Evolutionary conservation across 2,797 vertebrate species (phyloP).

Genomic region (Dendrocincla fuliginosa): DNA sequence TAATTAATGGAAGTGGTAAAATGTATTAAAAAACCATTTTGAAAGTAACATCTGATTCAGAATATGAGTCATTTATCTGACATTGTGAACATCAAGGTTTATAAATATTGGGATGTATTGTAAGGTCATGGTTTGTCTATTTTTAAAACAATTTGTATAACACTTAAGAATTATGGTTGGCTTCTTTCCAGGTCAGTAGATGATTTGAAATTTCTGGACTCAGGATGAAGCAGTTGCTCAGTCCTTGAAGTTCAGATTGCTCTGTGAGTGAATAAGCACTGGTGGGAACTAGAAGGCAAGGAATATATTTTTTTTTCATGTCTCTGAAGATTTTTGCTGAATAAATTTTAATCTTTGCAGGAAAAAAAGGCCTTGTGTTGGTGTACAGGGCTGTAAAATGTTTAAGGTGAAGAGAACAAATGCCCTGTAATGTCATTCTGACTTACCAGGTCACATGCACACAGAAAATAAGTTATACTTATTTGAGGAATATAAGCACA

Average conservation of each 20-base stretch:
- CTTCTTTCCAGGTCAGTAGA: background rate
- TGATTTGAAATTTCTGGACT: background rate
- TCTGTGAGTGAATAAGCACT: background rate
- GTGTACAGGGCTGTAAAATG: background rate
- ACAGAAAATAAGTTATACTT: background rate
- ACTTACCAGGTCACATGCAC: fast-evolving
- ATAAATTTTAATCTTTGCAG: background rate
- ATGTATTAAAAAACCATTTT: background rate
- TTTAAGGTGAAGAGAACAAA: background rate
- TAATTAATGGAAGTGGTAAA: background rate
- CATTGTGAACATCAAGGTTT: background rate
- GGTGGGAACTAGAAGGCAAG: background rate
- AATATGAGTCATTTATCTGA: background rate
- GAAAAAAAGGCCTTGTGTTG: fast-evolving
- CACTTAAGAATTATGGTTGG: background rate
- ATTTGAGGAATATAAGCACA: background rate
- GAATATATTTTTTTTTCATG: background rate
- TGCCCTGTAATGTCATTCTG: background rate
- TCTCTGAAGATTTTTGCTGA: background rate
- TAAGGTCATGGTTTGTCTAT: background rate
- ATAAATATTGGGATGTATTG: background rate
- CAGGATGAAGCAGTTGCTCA: background rate
- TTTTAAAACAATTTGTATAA: background rate
- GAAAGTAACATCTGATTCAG: background rate
- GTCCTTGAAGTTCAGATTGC: background rate